phyloP scores from a whole-genome alignment of 1,140 invertebrate genomes.

The Heliconius congener region DNA sequence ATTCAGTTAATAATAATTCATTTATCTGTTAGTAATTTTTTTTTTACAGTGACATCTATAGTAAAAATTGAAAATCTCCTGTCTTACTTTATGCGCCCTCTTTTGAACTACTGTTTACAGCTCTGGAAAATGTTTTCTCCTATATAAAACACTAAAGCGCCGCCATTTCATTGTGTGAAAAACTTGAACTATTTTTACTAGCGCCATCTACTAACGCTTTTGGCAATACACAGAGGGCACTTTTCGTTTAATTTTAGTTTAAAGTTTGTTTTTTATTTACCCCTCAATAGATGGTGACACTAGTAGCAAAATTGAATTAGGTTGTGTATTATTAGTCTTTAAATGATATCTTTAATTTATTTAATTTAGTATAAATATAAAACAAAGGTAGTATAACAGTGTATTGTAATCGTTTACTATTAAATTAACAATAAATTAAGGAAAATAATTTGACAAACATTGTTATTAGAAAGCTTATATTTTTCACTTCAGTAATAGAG shows the following conservation, averaged over 20 bases:
- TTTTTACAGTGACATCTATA: slow-evolving; percentile 5
- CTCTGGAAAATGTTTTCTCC: neutral
- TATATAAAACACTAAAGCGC: neutral
- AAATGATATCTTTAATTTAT: neutral
- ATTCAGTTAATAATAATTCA: neutral
- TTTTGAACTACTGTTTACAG: neutral
- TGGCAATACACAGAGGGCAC: neutral
- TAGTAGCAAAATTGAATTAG: slow-evolving; percentile 12
- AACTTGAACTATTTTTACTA: neutral
- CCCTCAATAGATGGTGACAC: slow-evolving; percentile 22
- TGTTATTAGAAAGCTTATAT: neutral
- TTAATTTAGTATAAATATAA: neutral
- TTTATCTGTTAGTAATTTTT: neutral
- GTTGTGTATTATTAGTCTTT: neutral
- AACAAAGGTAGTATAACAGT: neutral
- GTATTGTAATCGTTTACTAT: no score
- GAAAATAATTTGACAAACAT: neutral
- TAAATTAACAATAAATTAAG: neutral
- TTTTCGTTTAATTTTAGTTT: neutral
- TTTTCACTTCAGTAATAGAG: neutral
- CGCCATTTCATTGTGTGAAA: neutral
- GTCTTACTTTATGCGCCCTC: slow-evolving; percentile 14
- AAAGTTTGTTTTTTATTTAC: neutral
- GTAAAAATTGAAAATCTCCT: neutral
- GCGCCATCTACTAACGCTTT: slow-evolving; percentile 25